A percentile compares a stretch with the other conserved stretches of the same genome.
These are phyloP conservation scores for Ascidia mentula DNA, from an alignment of 23 tunicate genomes.

Conservation along the genomic window DNA sequence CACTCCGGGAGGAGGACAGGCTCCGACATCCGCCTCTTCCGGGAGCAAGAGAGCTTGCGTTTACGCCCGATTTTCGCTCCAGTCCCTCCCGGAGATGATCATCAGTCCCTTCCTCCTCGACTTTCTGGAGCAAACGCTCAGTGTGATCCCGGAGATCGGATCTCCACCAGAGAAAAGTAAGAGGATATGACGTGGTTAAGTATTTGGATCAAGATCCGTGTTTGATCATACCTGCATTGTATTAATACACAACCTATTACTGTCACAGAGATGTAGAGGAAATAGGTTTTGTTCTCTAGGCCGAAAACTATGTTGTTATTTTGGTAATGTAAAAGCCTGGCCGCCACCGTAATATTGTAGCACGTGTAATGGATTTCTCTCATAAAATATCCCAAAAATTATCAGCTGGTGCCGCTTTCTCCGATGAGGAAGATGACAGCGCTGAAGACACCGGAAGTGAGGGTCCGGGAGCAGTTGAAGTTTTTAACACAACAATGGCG, in stretches of 20 bases:
- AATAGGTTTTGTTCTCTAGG: no score
- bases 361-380: no score
- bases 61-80: constrained; percentile 54
- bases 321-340: no score
- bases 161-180: background rate
- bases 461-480: constrained; percentile 50
- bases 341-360: no score
- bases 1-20: constrained; percentile 43
- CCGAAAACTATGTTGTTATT: no score
- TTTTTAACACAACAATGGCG: constrained; percentile 52
- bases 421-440: background rate
- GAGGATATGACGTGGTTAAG: background rate
- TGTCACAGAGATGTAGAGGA: no score
- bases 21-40: background rate
- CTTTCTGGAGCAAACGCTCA: constrained; percentile 82
- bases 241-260: no score
- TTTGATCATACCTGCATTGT: no score
- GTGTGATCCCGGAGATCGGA: constrained; percentile 27
- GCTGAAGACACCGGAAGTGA: constrained; percentile 25
- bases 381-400: no score
- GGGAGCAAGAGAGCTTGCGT: constrained; percentile 43
- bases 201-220: no score
- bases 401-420: background rate
- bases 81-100: constrained; percentile 88
- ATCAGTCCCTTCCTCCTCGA: constrained; percentile 93